Base-by-base conservation (phyloP, 2,888 invertebrate genomes). In the Polymixis flavicincta region DNA sequence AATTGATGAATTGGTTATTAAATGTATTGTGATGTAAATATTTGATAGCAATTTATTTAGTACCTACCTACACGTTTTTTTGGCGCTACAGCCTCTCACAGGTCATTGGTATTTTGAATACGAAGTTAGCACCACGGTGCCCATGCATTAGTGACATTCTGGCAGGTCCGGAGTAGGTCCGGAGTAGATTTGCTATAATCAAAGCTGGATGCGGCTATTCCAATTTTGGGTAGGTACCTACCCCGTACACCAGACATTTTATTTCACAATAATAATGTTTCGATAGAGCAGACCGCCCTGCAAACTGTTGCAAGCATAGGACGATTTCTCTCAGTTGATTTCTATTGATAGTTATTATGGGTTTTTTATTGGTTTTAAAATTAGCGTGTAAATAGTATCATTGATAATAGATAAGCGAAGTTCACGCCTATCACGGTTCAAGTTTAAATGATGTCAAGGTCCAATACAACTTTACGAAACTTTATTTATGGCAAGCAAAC, bases 381-480 rank as follows among this genome's bases (percentile, higher is more conserved):
- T 71, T 50, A 59, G 65, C 74, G 80, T 79, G 59, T 73, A 83
- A 85, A 78, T 74, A 71, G 73, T 71, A 74, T 71, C 37, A 59
- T 64, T 76, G 71, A 72, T 74, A 71, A 79, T 63, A 73, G 71
- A 65, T 65, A 84, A 72, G 54, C 63, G 32, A 63, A 68, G 59
- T 72, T 84, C 72, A 84, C 66, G 76, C 69, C 50, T 69, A 64
- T 84, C 65, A 74, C 28, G 69, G 70, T 65, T 80, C 72, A 80
- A 80, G 55, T 80, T 75, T 71, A 55, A 77, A 72, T 63, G 22
- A 73, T 17, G 71, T 78, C 86, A 83, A 71, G 86, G 83, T 48
- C 50, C 42, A 22, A 52, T 50, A 61, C 1, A 54, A 60, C n/a
- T 71, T 72, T 19, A 67, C 17, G 45, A 61, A 80, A 83, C 37